Evolutionary conservation across 1,140 invertebrate species (phyloP).

Genomic region (Pachypeltis micranthus): DNA sequence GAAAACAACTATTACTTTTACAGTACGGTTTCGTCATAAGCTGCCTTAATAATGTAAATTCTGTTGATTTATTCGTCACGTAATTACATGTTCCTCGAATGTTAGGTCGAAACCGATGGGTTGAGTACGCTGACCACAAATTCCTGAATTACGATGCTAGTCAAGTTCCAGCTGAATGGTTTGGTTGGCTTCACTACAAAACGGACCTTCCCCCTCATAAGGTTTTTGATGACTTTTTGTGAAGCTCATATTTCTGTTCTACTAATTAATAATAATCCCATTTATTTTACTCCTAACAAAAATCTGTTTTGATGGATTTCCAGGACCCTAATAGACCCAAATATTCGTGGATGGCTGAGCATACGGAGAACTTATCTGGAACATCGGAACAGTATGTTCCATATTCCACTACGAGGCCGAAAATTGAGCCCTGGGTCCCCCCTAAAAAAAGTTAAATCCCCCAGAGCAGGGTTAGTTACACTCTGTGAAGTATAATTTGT

Average conservation of each 20-base stretch:
- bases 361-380: conserved; percentile 72
- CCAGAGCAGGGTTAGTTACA: too few species aligned
- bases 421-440: conserved; percentile 77
- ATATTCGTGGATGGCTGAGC: conserved; percentile 76
- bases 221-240: conserved; percentile 17
- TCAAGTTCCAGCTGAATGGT: conserved; percentile 87
- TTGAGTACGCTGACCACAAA: conserved; percentile 66
- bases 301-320: conserved; percentile 19
- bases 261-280: not conserved
- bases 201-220: conserved; percentile 58
- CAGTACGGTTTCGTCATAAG: conserved; percentile 39
- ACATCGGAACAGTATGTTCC: conserved; percentile 72
- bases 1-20: conserved; percentile 84
- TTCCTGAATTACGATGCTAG: conserved; percentile 85
- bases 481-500: too few species aligned
- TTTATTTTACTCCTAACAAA: not conserved
- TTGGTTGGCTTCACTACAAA: conserved; percentile 73
- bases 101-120: conserved; percentile 79
- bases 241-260: not conserved
- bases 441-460: conserved; percentile 29
- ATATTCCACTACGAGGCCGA: conserved; percentile 72
- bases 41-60: not conserved
- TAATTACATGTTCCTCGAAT: conserved; percentile 14
- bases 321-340: conserved; percentile 59
- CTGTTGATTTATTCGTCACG: not conserved